phyloP scores from a whole-genome alignment of 2,888 invertebrate genomes.

The Nomada fucata region DNA sequence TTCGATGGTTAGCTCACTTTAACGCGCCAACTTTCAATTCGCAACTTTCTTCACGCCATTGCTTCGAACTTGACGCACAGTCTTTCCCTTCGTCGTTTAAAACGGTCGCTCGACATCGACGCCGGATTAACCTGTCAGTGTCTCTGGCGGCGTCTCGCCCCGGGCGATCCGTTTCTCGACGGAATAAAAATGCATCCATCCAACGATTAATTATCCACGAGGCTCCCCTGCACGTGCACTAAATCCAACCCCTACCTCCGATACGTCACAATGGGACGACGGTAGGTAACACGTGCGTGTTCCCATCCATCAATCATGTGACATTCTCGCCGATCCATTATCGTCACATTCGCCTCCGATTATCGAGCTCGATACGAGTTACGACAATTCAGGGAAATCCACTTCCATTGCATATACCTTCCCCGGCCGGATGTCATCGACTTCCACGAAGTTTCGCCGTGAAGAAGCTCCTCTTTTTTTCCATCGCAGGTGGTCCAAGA shows the following conservation, averaged over 20 bases:
- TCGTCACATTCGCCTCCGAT: constrained; percentile 49
- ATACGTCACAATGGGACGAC: constrained; percentile 43
- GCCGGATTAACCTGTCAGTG: neutral
- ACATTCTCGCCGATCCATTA: constrained; percentile 50
- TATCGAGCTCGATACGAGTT: constrained; percentile 36
- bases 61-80: neutral
- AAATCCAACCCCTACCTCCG: constrained; percentile 33
- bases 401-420: neutral
- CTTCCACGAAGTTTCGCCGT: neutral
- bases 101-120: neutral
- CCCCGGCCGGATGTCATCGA: neutral
- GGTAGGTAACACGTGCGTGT: constrained; percentile 53
- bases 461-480: neutral
- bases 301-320: constrained; percentile 53
- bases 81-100: neutral
- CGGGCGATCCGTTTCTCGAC: neutral
- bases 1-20: neutral
- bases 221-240: constrained; percentile 24
- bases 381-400: constrained; percentile 15
- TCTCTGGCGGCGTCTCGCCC: too few species aligned
- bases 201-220: constrained; percentile 40
- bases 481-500: neutral
- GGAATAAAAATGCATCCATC: constrained; percentile 27
- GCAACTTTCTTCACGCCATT: neutral
- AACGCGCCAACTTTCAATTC: neutral